Conservation (phyloP, 2,888 invertebrate genomes). For the Platerodrilus igneus region DNA sequence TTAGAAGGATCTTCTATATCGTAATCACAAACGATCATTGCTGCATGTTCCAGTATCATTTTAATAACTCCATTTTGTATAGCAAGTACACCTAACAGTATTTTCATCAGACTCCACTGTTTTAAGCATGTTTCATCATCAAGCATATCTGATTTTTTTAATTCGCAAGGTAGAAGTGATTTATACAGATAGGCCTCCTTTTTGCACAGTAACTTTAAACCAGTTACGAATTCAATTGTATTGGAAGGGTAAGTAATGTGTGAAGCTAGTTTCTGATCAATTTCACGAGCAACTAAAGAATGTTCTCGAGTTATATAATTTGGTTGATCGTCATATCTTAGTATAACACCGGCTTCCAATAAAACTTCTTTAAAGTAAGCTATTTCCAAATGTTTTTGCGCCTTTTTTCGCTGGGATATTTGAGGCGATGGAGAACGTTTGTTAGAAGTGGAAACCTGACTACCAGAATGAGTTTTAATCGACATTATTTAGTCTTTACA, state of each 20-base stretch:
- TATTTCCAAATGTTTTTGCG: constrained; percentile 4
- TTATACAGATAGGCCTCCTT: constrained; percentile 40
- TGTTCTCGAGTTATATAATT: constrained; percentile 40
- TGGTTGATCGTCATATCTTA: constrained; percentile 32
- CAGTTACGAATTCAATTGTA: constrained; percentile 47
- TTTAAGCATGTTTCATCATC: constrained; percentile 12
- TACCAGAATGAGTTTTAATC: too few species aligned
- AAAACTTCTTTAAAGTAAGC: constrained; percentile 31
- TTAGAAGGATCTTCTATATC: constrained; percentile 46
- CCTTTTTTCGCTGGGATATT: constrained; percentile 8
- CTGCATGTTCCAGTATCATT: constrained; percentile 57
- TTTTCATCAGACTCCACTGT: constrained; percentile 59
- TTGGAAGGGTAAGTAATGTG: constrained; percentile 18
- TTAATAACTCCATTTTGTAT: constrained; percentile 59
- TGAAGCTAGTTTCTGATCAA: constrained; percentile 33
- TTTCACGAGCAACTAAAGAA: constrained; percentile 40
- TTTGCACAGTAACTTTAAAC: constrained; percentile 44
- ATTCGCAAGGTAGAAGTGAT: constrained; percentile 39
- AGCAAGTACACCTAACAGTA: constrained; percentile 58
- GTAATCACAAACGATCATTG: too few species aligned
- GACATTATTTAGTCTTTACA: too few species aligned
- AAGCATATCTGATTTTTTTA: constrained; percentile 29
- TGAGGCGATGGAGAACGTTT: too few species aligned
- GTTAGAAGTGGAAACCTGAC: too few species aligned
- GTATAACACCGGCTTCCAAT: constrained; percentile 33